Evolutionary conservation across 2,888 invertebrate species (phyloP).

Genomic region (Ectemnius lituratus): DNA sequence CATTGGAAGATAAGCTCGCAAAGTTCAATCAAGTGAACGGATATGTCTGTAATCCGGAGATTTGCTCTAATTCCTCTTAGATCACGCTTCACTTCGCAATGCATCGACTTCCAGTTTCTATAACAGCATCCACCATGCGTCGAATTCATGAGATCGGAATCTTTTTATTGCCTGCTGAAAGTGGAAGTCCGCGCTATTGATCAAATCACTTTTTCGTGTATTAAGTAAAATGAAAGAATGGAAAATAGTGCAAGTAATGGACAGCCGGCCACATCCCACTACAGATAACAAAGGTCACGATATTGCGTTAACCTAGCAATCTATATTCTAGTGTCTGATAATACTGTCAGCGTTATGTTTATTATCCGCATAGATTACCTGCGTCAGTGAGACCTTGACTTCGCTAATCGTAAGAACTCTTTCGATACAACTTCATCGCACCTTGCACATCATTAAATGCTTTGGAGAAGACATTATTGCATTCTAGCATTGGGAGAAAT

Average conservation of each 20-base stretch:
- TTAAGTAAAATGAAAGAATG: constrained; percentile 35
- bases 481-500: no score
- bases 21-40: constrained; percentile 41
- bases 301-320: constrained; percentile 50
- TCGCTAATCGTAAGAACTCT: neutral
- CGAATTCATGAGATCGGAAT: no score
- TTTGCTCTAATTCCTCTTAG: constrained; percentile 21
- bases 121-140: no score
- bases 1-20: constrained; percentile 45
- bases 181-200: no score
- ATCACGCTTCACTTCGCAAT: neutral
- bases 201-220: no score
- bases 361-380: constrained; percentile 34
- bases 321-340: constrained; percentile 26
- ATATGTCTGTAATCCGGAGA: constrained; percentile 29
- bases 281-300: constrained; percentile 52
- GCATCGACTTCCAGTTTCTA: no score
- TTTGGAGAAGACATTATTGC: neutral
- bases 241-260: constrained; percentile 37
- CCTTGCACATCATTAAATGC: neutral
- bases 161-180: no score
- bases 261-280: neutral
- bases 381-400: constrained; percentile 5
- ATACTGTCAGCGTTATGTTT: constrained; percentile 45
- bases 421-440: neutral